Percentiles rank a stretch among this genome's conserved stretches.
Conservation (phyloP, 2,888 invertebrate species). For the Ophion costatus region DNA sequence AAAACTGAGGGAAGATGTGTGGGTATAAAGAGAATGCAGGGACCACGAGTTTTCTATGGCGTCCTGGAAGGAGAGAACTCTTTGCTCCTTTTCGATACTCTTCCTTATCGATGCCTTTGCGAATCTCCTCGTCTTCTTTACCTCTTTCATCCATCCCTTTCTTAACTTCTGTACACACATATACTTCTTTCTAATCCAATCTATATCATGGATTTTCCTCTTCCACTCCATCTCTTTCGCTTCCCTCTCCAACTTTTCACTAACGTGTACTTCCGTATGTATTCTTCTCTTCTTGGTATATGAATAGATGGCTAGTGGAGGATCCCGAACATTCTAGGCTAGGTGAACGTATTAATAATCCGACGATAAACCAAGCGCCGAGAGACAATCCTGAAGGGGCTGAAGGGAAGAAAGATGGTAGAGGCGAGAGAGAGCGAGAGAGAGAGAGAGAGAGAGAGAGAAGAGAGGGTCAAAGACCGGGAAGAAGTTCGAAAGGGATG, state of each 20-base stretch:
- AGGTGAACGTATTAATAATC: slow-evolving; percentile 62
- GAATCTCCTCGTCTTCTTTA: slow-evolving; percentile 12
- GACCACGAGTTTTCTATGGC: slow-evolving; percentile 28
- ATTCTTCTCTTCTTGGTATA: slow-evolving; percentile 22
- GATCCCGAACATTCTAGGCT: slow-evolving; percentile 39
- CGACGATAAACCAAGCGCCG: slow-evolving; percentile 55
- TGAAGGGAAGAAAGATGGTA: not conserved
- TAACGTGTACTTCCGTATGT: slow-evolving; percentile 2
- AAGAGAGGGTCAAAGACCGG: slow-evolving; percentile 13
- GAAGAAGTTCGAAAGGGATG: slow-evolving; percentile 55
- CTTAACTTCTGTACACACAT: slow-evolving; percentile 11
- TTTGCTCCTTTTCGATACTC: slow-evolving; percentile 5
- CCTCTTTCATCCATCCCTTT: slow-evolving; percentile 1
- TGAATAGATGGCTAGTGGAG: slow-evolving; percentile 53
- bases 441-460: slow-evolving; percentile 16
- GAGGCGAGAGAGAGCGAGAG: not conserved
- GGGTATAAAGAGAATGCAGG: slow-evolving; percentile 42
- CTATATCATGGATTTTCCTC: slow-evolving; percentile 33
- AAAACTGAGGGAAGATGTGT: slow-evolving; percentile 21
- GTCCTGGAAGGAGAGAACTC: slow-evolving; percentile 2
- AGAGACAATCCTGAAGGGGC: slow-evolving; percentile 12
- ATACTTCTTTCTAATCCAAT: not conserved
- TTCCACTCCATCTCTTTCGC: slow-evolving; percentile 24
- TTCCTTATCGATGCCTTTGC: slow-evolving; percentile 31
- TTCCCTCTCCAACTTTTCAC: not conserved